Base-by-base conservation (phyloP, 2,797 vertebrate species). In the Momotus momota region DNA sequence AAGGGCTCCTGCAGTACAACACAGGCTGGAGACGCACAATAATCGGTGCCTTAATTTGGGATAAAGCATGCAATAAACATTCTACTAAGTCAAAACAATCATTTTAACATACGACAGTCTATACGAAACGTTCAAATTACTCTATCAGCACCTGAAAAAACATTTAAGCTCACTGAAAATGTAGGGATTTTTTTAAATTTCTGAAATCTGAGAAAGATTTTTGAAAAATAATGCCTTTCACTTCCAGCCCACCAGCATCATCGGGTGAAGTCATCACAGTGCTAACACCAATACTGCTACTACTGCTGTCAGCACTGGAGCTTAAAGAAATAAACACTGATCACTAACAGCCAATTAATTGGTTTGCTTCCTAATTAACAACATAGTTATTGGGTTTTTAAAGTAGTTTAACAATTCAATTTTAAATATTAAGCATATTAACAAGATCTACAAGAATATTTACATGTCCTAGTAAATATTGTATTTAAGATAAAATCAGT, bases 171-270 rank as follows among this genome's bases (percentile, higher is more conserved):
- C 41, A 51, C 13, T 29, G 54, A 61, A 93, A 91, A 71, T 8
- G 2, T 5, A 38, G 26, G 1, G 0, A 0, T 19, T 7, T 55
- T 66, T 49, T 22, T 7, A 0, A 12, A 46, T 25, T 88, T 86
- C n/a, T 86, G n/a, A 77, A 58, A 73, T 33, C 19, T 12, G 13
- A 35, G n/a, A 69, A 69, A 13, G 14, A 35, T 31, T 89, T 81
- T 35, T 80, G 45, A 57, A 79, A 64, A 69, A n/a, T 1, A 45
- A 70, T 16, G 12, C 38, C 14, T 72, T 75, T 43, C 5, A 8
- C 52, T 62, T 74, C 17, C 11, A 80, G 48, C n/a, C 41, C 16
- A 61, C 19, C 25, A 71, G 61, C 66, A 85, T 3, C 62, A 71
- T 5, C 62, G 82, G 67, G 58, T 49, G 20, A 67, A 52, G 51